These are phyloP conservation scores for Psococerastis gibbosa DNA, from an alignment of 2,888 invertebrate species.

Conservation along the genomic window DNA sequence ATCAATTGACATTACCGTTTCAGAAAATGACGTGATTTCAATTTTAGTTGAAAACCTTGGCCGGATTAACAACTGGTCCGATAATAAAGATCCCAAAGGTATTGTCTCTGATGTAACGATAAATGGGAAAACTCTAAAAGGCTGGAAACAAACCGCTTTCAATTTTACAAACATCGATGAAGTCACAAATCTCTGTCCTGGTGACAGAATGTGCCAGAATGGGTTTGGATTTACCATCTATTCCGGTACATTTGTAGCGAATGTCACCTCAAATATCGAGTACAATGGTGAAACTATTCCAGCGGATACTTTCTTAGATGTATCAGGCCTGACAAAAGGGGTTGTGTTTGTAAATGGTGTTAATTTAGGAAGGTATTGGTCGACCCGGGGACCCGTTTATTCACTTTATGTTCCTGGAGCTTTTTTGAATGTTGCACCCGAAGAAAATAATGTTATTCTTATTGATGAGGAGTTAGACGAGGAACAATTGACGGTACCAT, in stretches of 20 bases:
- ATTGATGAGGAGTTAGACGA: neutral
- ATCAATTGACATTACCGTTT: neutral
- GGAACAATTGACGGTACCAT: neutral
- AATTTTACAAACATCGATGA: slow-evolving; percentile 23
- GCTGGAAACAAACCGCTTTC: slow-evolving; percentile 46
- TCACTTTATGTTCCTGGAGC: slow-evolving; percentile 20
- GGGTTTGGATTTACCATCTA: neutral
- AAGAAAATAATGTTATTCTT: neutral
- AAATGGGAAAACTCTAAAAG: slow-evolving; percentile 29
- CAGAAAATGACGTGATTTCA: slow-evolving; percentile 17
- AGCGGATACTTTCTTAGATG: slow-evolving; percentile 6
- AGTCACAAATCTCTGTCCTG: slow-evolving; percentile 12
- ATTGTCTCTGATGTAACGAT: slow-evolving; percentile 34
- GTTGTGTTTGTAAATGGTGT: slow-evolving; percentile 20
- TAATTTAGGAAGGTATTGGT: slow-evolving; percentile 22
- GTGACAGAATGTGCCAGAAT: neutral
- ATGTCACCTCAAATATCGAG: neutral
- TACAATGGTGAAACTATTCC: neutral
- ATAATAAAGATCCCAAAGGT: slow-evolving; percentile 31
- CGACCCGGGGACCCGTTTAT: slow-evolving; percentile 19
- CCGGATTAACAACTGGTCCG: slow-evolving; percentile 45
- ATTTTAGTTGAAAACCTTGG: slow-evolving; percentile 42
- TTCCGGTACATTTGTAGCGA: neutral
- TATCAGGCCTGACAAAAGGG: slow-evolving; percentile 18
- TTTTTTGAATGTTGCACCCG: slow-evolving; percentile 14